Conservation (phyloP, 2,113 vertebrate species). For the Oophaga pumilio region DNA sequence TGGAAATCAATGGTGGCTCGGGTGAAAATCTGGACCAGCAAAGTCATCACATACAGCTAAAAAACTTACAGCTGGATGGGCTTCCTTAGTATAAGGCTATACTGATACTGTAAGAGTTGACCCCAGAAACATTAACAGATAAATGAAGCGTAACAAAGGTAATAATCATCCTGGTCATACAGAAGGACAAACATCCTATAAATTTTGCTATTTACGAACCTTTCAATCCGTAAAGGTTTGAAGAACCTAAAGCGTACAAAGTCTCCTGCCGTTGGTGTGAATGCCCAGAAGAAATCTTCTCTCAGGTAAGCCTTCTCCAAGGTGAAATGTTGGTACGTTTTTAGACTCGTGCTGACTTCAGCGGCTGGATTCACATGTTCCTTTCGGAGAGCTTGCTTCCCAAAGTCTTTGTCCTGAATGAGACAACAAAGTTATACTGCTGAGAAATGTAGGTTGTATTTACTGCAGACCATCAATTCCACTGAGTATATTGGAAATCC, state of each 20-base stretch:
- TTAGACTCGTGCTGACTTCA: constrained; percentile 96
- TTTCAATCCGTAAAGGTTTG: constrained; percentile 90
- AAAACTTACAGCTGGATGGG: neutral
- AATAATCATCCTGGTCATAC: neutral
- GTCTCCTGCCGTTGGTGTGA: constrained; percentile 91
- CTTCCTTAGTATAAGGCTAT: neutral
- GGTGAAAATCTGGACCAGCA: no score
- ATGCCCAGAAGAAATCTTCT: constrained; percentile 99
- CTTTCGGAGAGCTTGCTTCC: constrained; percentile 90
- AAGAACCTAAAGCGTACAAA: constrained; percentile 98
- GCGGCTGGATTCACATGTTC: constrained; percentile 95
- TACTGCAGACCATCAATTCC: neutral
- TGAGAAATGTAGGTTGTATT: neutral
- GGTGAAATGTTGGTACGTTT: constrained; percentile 99
- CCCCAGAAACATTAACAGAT: neutral
- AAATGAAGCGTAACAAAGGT: neutral
- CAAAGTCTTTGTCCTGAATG: constrained; percentile 93
- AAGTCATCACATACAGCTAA: no score
- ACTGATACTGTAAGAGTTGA: neutral
- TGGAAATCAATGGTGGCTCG: no score
- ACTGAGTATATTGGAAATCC: neutral
- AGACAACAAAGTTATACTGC: neutral
- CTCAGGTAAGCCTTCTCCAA: constrained; percentile 96
- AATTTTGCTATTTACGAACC: constrained; percentile 70
- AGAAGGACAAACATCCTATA: neutral